Conservation (phyloP, 2,888 invertebrate species). For the Teleogryllus oceanicus region DNA sequence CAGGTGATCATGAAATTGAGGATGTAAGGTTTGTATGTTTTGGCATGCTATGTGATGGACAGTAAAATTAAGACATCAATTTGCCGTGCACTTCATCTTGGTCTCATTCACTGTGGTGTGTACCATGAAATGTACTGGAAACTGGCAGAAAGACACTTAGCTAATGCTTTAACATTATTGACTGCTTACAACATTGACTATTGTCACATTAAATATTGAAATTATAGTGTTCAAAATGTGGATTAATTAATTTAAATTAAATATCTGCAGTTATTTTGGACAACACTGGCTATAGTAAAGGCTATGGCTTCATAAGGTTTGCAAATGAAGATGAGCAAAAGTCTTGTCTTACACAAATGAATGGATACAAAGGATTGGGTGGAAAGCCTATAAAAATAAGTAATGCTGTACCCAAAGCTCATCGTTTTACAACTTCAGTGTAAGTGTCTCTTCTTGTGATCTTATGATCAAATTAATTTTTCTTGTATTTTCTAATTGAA, state of each 20-base stretch:
- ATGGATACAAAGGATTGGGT: conserved; percentile 84
- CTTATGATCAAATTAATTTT: neutral
- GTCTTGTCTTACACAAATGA: conserved; percentile 88
- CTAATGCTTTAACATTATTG: too few relatives aligned
- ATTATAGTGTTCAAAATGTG: neutral
- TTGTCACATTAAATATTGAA: too few relatives aligned
- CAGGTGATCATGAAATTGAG: too few relatives aligned
- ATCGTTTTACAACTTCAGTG: conserved; percentile 47
- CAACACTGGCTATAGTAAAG: conserved; percentile 84
- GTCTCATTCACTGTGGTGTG: too few relatives aligned
- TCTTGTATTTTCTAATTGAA: conserved; percentile 12
- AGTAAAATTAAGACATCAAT: too few relatives aligned
- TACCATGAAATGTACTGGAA: too few relatives aligned
- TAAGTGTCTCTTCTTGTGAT: conserved; percentile 31
- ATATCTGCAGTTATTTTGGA: conserved; percentile 74
- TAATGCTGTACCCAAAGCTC: conserved; percentile 85
- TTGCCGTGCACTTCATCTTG: too few relatives aligned
- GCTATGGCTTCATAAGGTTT: conserved; percentile 94
- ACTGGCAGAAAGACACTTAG: too few relatives aligned
- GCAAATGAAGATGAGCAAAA: conserved; percentile 92
- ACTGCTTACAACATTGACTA: too few relatives aligned
- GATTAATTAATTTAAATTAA: neutral
- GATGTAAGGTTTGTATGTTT: too few relatives aligned
- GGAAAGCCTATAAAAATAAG: conserved; percentile 86
- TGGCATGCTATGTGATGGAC: too few relatives aligned